A percentile compares a stretch with the other conserved stretches of the same genome.
These are phyloP conservation scores for Tineola bisselliella DNA, from an alignment of 2,888 invertebrate species.

Conservation along the genomic window DNA sequence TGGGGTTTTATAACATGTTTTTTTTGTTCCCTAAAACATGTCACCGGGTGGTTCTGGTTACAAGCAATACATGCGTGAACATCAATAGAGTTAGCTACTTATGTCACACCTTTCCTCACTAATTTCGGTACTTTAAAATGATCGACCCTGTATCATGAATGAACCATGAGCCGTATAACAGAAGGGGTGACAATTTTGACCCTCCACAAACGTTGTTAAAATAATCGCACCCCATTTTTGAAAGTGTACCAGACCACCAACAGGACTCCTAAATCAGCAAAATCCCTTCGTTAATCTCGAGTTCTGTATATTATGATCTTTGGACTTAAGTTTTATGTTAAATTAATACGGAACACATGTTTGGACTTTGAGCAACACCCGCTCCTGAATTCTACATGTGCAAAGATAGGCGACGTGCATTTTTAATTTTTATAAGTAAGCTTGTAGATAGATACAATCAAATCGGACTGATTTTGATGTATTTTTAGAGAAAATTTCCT, in stretches of 20 bases:
- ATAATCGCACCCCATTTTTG: constrained; percentile 25
- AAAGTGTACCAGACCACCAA: constrained; percentile 33
- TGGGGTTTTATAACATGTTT: neutral
- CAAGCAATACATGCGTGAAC: constrained; percentile 26
- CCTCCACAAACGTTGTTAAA: constrained; percentile 37
- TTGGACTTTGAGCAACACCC: constrained; percentile 22
- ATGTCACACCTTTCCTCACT: constrained; percentile 59
- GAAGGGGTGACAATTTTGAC: constrained; percentile 43
- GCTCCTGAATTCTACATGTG: constrained; percentile 21
- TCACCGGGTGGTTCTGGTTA: constrained; percentile 37
- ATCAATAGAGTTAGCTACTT: constrained; percentile 50
- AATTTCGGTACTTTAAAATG: constrained; percentile 53
- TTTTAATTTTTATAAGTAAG: too few species aligned
- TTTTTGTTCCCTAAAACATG: constrained; percentile 3
- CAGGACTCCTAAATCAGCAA: constrained; percentile 38
- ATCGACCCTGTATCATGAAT: constrained; percentile 55
- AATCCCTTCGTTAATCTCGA: constrained; percentile 50
- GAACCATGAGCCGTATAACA: constrained; percentile 41
- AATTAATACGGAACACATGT: constrained; percentile 59
- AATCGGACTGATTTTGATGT: too few species aligned
- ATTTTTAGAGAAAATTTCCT: too few species aligned
- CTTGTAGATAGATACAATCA: too few species aligned
- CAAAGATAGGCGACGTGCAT: constrained; percentile 12
- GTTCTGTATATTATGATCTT: constrained; percentile 59
- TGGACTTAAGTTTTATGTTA: constrained; percentile 47